A percentile compares a stretch with the other conserved stretches of the same genome.
Evolutionary conservation across 2,113 vertebrate genomes (phyloP).

Genomic region (Dasyurus viverrinus): DNA sequence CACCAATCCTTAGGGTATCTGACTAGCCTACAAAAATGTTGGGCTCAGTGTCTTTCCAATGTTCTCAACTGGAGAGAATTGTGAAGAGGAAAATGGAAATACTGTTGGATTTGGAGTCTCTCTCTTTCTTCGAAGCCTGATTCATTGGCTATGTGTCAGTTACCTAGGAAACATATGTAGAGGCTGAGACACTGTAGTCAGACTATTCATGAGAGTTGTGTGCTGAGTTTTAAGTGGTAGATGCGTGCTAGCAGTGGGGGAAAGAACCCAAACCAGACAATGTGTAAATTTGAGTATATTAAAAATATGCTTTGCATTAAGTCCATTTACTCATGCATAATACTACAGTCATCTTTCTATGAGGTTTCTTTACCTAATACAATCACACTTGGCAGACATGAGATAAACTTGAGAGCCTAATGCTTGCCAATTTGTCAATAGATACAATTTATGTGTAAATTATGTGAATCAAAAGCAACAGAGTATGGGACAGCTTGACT

Average conservation of each 20-base stretch:
- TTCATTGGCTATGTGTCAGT: conserved; percentile 69
- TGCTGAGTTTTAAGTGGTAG: conserved; percentile 1
- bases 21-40: conserved; percentile 28
- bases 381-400: background rate
- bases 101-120: conserved; percentile 40
- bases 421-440: conserved; percentile 8
- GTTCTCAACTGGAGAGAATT: conserved; percentile 43
- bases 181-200: background rate
- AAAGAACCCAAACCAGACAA: background rate
- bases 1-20: background rate
- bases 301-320: conserved; percentile 6
- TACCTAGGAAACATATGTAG: conserved; percentile 70
- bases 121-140: conserved; percentile 44
- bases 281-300: background rate
- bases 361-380: conserved; percentile 22
- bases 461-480: background rate
- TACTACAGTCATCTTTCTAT: background rate
- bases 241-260: background rate
- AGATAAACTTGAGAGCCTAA: conserved; percentile 8
- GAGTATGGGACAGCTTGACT: background rate
- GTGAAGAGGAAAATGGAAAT: conserved; percentile 29
- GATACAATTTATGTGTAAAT: conserved; percentile 6
- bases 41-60: conserved; percentile 32
- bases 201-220: background rate
- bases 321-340: conserved; percentile 14